Conservation (phyloP, 2,888 invertebrate genomes). For the Tipula vernalis region DNA sequence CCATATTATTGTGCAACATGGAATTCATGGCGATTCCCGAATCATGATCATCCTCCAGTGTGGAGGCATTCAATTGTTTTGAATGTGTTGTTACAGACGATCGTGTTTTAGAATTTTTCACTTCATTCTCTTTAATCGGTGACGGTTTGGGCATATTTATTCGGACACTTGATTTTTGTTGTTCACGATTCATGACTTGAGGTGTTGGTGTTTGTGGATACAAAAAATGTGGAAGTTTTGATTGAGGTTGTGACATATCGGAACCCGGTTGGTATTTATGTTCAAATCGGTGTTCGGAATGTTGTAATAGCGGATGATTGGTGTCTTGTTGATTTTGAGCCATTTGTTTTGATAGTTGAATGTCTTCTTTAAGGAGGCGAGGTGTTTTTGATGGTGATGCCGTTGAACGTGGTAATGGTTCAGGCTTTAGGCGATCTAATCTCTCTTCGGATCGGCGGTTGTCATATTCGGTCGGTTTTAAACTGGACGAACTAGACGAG, state of each 20-base stretch:
- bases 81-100: conserved; percentile 23
- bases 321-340: conserved; percentile 37
- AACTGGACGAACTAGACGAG: not conserved
- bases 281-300: conserved; percentile 67
- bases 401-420: conserved; percentile 32
- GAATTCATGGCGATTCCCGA: conserved; percentile 66
- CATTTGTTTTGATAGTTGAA: conserved; percentile 43
- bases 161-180: conserved; percentile 15
- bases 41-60: conserved; percentile 56
- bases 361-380: conserved; percentile 32
- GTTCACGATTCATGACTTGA: conserved; percentile 23
- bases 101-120: conserved; percentile 27
- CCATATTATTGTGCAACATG: conserved; percentile 37
- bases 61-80: conserved; percentile 45
- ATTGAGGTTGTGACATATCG: conserved; percentile 38
- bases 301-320: conserved; percentile 60
- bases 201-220: conserved; percentile 42
- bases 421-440: conserved; percentile 24
- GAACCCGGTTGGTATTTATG: conserved; percentile 40
- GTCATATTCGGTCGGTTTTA: not conserved
- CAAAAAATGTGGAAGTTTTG: conserved; percentile 49
- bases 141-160: conserved; percentile 27
- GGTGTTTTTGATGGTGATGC: conserved; percentile 30
- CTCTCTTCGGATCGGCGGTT: not conserved
- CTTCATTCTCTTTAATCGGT: conserved; percentile 34